phyloP scores from a whole-genome alignment of 2,797 vertebrate genomes.

The Gambelia wislizenii region DNA sequence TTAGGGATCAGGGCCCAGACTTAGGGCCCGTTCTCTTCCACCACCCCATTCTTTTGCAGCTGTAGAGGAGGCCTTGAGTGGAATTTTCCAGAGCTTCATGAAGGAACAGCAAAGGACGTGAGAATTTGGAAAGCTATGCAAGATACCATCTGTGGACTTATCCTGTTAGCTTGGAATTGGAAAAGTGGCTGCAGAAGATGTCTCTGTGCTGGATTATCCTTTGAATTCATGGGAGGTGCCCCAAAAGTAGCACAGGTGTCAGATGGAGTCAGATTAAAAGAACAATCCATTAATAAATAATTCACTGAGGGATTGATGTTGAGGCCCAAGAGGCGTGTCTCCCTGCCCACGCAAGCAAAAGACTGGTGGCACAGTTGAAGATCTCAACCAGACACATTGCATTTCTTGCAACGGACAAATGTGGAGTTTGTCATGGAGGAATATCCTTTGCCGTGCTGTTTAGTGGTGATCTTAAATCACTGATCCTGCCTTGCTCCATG shows the following conservation, averaged over 20 bases:
- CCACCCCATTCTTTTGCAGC: background rate
- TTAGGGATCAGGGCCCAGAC: background rate
- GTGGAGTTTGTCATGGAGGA: background rate
- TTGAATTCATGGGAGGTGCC: background rate
- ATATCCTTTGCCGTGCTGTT: background rate
- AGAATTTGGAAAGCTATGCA: background rate
- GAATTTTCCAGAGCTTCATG: background rate
- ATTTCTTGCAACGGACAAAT: background rate
- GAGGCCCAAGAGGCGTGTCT: background rate
- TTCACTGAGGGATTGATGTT: background rate
- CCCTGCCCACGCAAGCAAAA: too few species aligned
- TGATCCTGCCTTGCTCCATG: too few species aligned
- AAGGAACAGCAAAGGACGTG: background rate
- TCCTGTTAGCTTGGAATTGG: background rate
- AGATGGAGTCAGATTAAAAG: background rate
- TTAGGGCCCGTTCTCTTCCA: background rate
- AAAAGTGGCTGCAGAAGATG: background rate
- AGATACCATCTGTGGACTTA: background rate
- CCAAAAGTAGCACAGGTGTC: background rate
- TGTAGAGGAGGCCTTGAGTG: background rate
- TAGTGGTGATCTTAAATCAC: too few species aligned
- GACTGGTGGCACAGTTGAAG: background rate
- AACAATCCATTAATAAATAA: background rate
- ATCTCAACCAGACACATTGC: too few species aligned
- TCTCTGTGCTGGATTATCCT: background rate